A percentile compares a stretch with the other conserved stretches of the same genome.
Conservation (phyloP, 2,113 vertebrate species). For the human region DNA sequence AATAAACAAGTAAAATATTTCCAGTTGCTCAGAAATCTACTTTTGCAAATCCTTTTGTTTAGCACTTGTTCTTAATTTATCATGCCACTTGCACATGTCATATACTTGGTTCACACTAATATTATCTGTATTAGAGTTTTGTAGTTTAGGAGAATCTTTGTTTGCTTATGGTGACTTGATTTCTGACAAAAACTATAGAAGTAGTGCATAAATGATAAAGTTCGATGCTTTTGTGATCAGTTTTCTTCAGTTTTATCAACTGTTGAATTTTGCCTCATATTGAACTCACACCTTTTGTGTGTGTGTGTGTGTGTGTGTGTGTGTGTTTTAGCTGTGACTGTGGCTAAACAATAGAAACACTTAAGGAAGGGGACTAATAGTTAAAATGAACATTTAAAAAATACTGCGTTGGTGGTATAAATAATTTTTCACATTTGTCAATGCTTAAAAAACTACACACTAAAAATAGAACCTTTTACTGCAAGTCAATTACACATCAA, state of each 20-base stretch:
- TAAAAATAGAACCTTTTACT: background rate
- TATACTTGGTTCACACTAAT: background rate
- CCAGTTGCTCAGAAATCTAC: background rate
- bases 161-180: background rate
- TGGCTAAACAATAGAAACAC: background rate
- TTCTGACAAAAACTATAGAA: background rate
- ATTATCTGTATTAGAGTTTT: background rate
- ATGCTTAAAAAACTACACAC: background rate
- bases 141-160: background rate
- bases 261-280: background rate
- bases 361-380: background rate
- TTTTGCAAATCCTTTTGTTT: background rate
- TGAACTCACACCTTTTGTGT: background rate
- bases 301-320: too few species aligned
- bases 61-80: background rate
- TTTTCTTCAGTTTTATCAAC: background rate
- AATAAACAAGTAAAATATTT: background rate
- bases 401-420: background rate
- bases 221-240: background rate
- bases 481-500: background rate
- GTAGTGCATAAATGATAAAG: background rate
- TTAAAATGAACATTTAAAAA: background rate
- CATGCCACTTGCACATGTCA: fast-evolving
- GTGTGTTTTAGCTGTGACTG: background rate
- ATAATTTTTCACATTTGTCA: background rate